These are phyloP conservation scores for Champsocephalus esox DNA, from an alignment of 2,797 vertebrate genomes.

Conservation along the genomic window DNA sequence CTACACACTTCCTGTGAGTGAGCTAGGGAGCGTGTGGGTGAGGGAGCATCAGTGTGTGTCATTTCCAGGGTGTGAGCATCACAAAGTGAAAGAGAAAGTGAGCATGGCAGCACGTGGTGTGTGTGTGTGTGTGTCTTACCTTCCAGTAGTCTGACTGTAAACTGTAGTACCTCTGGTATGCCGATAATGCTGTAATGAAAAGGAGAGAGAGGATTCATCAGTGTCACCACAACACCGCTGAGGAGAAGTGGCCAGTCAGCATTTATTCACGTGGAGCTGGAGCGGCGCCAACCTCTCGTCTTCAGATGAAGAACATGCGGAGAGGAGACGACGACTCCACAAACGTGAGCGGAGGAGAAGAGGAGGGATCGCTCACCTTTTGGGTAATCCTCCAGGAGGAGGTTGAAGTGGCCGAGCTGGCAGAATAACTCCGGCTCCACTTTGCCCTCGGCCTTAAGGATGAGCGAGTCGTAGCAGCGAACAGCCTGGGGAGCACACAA, in stretches of 20 bases:
- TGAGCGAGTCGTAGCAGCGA: constrained; percentile 97
- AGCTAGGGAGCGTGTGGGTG: not conserved
- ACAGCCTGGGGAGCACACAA: constrained; percentile 86
- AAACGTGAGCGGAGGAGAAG: not conserved
- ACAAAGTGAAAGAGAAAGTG: constrained; percentile 1
- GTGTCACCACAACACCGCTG: not conserved
- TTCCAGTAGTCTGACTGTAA: constrained; percentile 99
- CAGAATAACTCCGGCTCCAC: constrained; percentile 98
- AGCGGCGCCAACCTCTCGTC: not conserved
- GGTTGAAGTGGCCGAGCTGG: constrained; percentile 99
- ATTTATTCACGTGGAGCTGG: not conserved
- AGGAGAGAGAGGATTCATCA: constrained; percentile 38
- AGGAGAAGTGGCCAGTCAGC: constrained; percentile 14
- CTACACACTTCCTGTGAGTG: constrained; percentile 43
- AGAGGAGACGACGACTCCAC: not conserved
- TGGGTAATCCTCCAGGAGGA: constrained; percentile 98
- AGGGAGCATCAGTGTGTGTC: not conserved
- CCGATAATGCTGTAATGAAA: constrained; percentile 95
- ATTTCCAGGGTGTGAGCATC: not conserved
- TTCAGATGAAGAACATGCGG: not conserved
- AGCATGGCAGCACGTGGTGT: not conserved
- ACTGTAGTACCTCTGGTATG: constrained; percentile 99
- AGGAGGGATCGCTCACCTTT: constrained; percentile 89
- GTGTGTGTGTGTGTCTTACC: constrained; percentile 81
- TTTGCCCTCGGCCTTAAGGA: constrained; percentile 99